A percentile compares a stretch with the other conserved stretches of the same genome.
These are phyloP conservation scores for Sturmia bella DNA, from an alignment of 2,888 invertebrate species.

Conservation along the genomic window DNA sequence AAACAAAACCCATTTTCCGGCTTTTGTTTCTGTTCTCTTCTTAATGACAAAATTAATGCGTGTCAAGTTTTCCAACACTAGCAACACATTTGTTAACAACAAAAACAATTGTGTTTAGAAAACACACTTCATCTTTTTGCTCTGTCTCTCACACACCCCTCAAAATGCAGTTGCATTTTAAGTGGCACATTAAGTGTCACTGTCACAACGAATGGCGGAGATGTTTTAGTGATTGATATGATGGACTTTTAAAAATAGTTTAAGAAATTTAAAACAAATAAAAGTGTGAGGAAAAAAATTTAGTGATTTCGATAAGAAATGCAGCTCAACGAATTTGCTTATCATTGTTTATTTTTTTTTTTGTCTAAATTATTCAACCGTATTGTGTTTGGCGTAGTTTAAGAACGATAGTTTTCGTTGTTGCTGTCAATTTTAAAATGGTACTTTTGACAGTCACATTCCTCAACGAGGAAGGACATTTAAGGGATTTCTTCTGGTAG, in stretches of 20 bases:
- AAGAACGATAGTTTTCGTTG: too few species aligned
- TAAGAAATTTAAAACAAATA: too few species aligned
- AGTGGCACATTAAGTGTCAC: constrained; percentile 48
- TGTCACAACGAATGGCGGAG: constrained; percentile 37
- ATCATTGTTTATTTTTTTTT: background rate
- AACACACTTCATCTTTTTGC: background rate
- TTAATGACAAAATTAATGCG: background rate
- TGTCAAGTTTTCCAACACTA: too few species aligned
- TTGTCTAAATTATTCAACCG: too few species aligned
- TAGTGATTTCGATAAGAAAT: background rate
- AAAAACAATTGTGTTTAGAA: too few species aligned
- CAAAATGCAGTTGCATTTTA: background rate
- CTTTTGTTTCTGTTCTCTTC: too few species aligned
- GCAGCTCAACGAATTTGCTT: background rate
- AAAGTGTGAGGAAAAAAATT: background rate
- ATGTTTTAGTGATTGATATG: constrained; percentile 6
- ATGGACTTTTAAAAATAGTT: background rate
- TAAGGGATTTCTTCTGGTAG: too few species aligned
- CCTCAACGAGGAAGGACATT: too few species aligned
- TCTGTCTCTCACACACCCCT: background rate
- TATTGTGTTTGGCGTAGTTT: too few species aligned
- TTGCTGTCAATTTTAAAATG: too few species aligned
- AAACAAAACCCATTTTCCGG: background rate
- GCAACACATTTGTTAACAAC: too few species aligned
- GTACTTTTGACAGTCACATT: too few species aligned